Base-by-base conservation (phyloP, 2,113 vertebrate genomes). In the Oncorhynchus kisutch region DNA sequence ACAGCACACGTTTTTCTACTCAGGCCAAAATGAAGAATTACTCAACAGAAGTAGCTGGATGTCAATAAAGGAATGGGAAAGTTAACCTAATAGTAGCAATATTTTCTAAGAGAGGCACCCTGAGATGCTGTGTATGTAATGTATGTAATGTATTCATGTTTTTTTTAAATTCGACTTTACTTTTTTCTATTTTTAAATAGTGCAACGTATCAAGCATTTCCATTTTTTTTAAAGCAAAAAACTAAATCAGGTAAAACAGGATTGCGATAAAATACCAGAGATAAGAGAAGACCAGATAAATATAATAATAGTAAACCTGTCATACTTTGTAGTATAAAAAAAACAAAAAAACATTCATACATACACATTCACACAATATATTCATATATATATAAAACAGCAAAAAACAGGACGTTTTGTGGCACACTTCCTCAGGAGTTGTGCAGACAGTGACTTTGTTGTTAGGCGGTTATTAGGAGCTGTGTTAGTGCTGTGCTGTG, bases 401-500 rank as follows among this genome's bases (percentile, higher is more conserved):
- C 90, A 91, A 92, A 91, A 82, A 75, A 91, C 86, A 88, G 85
- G 88, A 81, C 18, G 83, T 82, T 92, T 84, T 69, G 88, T 88
- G 91, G 80, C 81, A 82, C 85, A 81, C 88, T 86, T 90, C 84
- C 93, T 92, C 92, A 91, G 92, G 91, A 89, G 88, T 88, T 92
- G 89, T 90, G 88, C 84, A 81, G 84, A 80, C 75, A 76, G 81
- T 83, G 87, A 86, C 86, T 92, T 84, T 87, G 91, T 81, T 85
- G 84, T 80, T 81, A 69, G 79, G 78, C 76, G 82, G 89, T 92
- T 88, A 88, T 92, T 93, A 90, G 91, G 92, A 93, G 93, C 90
- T 92, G 91, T 91, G 91, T 93, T 93, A 93, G 93, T 92, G 93
- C 94, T 94, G 91, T 86, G 84, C 82, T 87, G 91, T 86, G 84